A percentile compares a stretch with the other conserved stretches of the same genome.
Evolutionary conservation across 2,797 vertebrate genomes (phyloP).

Genomic region (Trichosurus vulpecula): DNA sequence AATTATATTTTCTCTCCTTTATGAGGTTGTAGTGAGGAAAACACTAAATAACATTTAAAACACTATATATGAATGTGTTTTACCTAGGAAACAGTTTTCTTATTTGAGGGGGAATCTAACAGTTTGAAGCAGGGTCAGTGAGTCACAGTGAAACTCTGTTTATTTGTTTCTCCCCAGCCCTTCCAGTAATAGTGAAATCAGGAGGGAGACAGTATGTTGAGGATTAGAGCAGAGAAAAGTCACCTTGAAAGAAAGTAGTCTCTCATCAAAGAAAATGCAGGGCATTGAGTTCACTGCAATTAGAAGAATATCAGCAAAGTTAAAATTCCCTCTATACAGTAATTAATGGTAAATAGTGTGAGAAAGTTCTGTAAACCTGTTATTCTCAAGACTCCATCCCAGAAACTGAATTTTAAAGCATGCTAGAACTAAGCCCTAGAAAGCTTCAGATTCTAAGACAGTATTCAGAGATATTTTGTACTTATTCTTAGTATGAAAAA

Average conservation of each 20-base stretch:
- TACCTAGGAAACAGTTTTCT: not conserved
- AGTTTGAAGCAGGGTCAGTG: not conserved
- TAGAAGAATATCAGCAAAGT: not conserved
- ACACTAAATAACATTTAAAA: not conserved
- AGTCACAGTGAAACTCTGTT: not conserved
- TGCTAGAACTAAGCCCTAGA: not conserved
- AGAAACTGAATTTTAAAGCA: not conserved
- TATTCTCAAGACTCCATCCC: not conserved
- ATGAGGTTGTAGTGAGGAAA: not conserved
- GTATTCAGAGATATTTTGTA: not conserved
- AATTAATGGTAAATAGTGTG: not conserved
- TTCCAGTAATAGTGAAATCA: not conserved
- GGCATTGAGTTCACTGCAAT: not conserved
- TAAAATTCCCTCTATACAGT: not conserved
- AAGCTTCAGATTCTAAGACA: not conserved
- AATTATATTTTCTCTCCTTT: not conserved
- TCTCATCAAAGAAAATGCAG: not conserved
- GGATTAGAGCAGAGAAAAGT: not conserved
- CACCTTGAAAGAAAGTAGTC: not conserved
- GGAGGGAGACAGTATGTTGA: not conserved
- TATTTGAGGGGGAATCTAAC: not conserved
- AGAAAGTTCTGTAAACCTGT: not conserved
- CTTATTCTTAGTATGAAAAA: not conserved
- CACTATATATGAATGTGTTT: not conserved
- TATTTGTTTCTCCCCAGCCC: not conserved